Evolutionary conservation across 2,797 vertebrate species (phyloP).

Genomic region (Anolis apletophallus): DNA sequence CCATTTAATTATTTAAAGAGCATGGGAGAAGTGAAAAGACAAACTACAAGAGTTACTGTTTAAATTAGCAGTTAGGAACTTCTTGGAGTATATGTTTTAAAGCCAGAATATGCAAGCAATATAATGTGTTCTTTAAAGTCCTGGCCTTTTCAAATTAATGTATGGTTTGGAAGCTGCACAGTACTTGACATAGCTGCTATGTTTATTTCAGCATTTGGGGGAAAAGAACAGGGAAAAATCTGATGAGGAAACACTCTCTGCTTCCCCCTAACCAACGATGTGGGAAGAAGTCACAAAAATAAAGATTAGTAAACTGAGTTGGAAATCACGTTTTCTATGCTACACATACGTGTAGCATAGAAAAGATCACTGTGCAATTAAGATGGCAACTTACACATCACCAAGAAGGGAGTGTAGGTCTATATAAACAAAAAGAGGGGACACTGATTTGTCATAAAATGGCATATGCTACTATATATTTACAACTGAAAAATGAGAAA

Average conservation of each 20-base stretch:
- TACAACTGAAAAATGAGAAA: no score
- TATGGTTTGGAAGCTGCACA: conserved; percentile 43
- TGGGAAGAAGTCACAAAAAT: background rate
- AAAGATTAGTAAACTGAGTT: background rate
- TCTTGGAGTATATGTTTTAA: conserved; percentile 82
- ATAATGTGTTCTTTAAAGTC: conserved; percentile 70
- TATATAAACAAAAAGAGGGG: no score
- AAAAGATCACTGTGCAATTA: no score
- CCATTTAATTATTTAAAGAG: conserved; percentile 77
- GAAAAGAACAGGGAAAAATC: background rate
- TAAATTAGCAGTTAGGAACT: conserved; percentile 81
- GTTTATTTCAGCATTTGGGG: conserved; percentile 29
- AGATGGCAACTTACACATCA: no score
- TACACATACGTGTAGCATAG: no score
- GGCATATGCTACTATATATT: no score
- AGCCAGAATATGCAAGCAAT: conserved; percentile 72
- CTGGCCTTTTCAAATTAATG: conserved; percentile 62
- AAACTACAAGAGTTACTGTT: conserved; percentile 78
- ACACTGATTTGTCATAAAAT: no score
- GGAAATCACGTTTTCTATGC: background rate
- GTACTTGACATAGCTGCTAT: conserved; percentile 53
- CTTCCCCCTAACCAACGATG: accelerated
- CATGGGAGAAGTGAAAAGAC: conserved; percentile 75
- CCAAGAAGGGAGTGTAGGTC: no score
- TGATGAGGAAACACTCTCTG: background rate